Evolutionary conservation across 1,140 invertebrate species (phyloP), one percentile per base, ranked within the genome.

Genomic region (Macrostomum lignano): DNA sequence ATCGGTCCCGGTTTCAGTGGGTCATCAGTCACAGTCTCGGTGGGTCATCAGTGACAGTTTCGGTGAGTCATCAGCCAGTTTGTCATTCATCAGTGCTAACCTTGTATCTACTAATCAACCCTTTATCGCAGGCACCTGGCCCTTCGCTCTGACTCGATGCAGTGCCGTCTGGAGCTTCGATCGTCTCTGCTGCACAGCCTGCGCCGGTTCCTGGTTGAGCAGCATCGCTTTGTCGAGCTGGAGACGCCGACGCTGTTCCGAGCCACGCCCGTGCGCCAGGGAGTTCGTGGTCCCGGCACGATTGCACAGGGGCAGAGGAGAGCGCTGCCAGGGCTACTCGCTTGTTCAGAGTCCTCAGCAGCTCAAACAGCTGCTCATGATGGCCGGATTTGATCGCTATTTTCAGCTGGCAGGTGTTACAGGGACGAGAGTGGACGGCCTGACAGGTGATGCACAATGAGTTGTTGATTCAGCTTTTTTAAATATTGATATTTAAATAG

Each of bases 291-390:
- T 91, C 1, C 78, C 82, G 2, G 84, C 77, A 7, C 64, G 68
- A 47, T n/a, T n/a, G n/a, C n/a, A n/a, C n/a, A n/a, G n/a, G n/a
- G n/a, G n/a, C n/a, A n/a, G n/a, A n/a, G n/a, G n/a, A n/a, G 61
- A 67, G 40, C 53, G 64, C 17, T 73, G 72, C 7, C 64, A 74
- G 46, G 91, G 75, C 58, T 93, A 84, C 58, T 73, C 73, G 4
- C 54, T 93, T 3, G 74, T 78, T 1, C 84, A 93, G 61, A 84
- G 77, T 56, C 84, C 84, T n/a, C 84, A 94, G 48, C 59, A 60
- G 50, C 84, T 93, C 41, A 98, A 98, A 52, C 91, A 98, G 61
- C 67, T 98, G 56, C 51, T 96, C 10, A 96, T 98, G 84, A 67
- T 79, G 25, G 86, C 82, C 29, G 77, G 73, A 13, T 64, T 94